Base-by-base conservation (phyloP, 1,140 invertebrate genomes). In the Polypedilum pembai region DNA sequence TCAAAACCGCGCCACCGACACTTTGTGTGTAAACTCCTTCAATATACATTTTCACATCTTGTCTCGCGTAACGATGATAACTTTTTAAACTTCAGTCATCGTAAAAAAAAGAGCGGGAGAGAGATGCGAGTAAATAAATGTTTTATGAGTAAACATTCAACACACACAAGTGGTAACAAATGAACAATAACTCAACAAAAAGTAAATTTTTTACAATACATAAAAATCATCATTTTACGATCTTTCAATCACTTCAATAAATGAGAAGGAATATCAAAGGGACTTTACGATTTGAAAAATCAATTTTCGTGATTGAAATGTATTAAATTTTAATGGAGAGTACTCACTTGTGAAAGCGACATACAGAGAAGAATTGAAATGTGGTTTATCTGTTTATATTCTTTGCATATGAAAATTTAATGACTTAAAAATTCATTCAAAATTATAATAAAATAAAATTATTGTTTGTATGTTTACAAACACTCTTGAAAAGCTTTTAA, bases 221-320 rank as follows among this genome's bases (percentile, higher is more conserved):
- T 4, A 56, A 56, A 56, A 56, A 56, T 12, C 12, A 56, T 56
- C n/a, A n/a, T 45, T 18, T 69, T 69, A 69, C 10, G 65, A 21
- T 18, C 20, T 69, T 69, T 69, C 65, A 69, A 69, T 69, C 65
- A 69, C 65, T 69, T 66, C 8, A 8, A 1, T 1, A 17, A 33
- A 69, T 56, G 12, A 12, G 45, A 56, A 15, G n/a, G n/a, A 56
- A 56, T 56, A 56, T 56, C 45, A 56, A 56, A 56, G 45, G 45
- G 45, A 69, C 17, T 69, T 69, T 69, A 69, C 65, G 65, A 69
- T 21, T 20, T 69, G 65, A 69, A 69, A 69, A 69, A 69, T 69
- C 65, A 69, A 69, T 69, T 69, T 69, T 69, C 20, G 8, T 69
- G 65, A 69, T 69, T 69, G 65, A 69, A 56, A 69, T 69, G 17